phyloP scores from a whole-genome alignment of 2,888 invertebrate species.

The Geophilus truncorum region DNA sequence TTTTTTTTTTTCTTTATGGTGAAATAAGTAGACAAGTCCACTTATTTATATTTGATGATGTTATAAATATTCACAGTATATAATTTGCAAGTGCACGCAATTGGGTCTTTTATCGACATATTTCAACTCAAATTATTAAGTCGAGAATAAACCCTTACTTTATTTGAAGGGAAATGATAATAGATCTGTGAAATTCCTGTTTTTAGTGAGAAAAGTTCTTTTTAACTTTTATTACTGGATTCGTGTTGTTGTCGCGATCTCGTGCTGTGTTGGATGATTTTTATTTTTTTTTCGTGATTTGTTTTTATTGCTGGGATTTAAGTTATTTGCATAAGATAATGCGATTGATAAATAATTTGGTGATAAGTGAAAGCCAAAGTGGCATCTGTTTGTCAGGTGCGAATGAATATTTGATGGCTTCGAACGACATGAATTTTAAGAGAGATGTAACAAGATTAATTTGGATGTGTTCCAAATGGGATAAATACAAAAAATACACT shows the following conservation, averaged over 20 bases:
- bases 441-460: conserved; percentile 11
- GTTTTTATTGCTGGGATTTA: background rate
- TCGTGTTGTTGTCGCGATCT: too few relatives aligned
- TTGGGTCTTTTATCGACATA: background rate
- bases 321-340: background rate
- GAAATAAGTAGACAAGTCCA: background rate
- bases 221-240: too few relatives aligned
- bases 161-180: too few relatives aligned
- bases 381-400: background rate
- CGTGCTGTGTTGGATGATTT: too few relatives aligned
- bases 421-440: conserved; percentile 1
- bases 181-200: too few relatives aligned
- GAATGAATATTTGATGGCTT: background rate
- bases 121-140: too few relatives aligned
- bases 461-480: background rate
- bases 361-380: background rate
- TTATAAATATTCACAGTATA: conserved; percentile 9
- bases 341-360: background rate
- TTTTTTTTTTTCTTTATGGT: background rate
- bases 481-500: background rate
- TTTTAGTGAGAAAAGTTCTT: background rate
- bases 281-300: background rate
- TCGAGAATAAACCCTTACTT: too few relatives aligned
- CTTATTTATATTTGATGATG: background rate
- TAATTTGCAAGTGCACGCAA: background rate